phyloP scores from a whole-genome alignment of 2,888 invertebrate species.

The Drosophila austrosaltans region DNA sequence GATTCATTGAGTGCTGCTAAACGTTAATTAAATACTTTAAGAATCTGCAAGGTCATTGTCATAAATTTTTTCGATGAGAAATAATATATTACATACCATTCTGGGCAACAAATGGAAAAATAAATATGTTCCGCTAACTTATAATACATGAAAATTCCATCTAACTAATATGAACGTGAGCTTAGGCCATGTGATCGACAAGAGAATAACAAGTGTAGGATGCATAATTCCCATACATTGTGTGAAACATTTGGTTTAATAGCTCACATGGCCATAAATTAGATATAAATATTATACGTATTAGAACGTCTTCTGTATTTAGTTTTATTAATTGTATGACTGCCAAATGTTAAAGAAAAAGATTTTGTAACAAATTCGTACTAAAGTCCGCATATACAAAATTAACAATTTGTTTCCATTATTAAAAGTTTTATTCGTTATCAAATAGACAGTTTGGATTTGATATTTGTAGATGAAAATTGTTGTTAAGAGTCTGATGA shows the following conservation, averaged over 20 bases:
- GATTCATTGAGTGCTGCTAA: slow-evolving; percentile 29
- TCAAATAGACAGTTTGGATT: too few species aligned
- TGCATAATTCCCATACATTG: neutral
- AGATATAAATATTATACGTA: neutral
- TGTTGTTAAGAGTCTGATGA: too few species aligned
- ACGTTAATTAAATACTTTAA: slow-evolving; percentile 41
- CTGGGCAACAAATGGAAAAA: slow-evolving; percentile 6
- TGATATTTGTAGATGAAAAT: too few species aligned
- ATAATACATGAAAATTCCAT: slow-evolving; percentile 1
- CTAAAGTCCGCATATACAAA: too few species aligned
- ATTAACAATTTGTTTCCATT: too few species aligned
- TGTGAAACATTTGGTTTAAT: neutral
- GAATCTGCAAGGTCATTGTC: slow-evolving; percentile 41
- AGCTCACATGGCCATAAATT: neutral
- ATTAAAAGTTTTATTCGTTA: too few species aligned
- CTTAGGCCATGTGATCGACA: neutral
- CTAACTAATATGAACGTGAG: neutral
- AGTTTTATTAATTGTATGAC: neutral
- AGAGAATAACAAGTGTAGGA: neutral
- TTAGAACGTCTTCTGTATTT: neutral
- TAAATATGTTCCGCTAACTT: neutral
- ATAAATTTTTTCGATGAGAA: slow-evolving; percentile 44
- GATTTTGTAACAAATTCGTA: too few species aligned
- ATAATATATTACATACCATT: slow-evolving; percentile 29
- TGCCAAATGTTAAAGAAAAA: neutral